Conservation (phyloP, 2,113 vertebrate species). For the Malurus cyaneus region DNA sequence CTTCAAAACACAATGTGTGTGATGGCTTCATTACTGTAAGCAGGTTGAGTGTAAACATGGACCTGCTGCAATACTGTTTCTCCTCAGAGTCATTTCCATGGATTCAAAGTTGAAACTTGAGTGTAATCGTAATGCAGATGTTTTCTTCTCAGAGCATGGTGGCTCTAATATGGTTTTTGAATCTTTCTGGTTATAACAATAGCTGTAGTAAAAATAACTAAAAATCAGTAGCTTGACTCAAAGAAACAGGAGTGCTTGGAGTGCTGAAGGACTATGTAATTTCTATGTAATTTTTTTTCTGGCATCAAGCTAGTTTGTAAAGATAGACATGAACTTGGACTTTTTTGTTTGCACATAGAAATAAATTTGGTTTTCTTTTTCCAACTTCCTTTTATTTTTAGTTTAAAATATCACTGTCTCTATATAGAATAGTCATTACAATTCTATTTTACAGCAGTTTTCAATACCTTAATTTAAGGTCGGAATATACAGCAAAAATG, state of each 20-base stretch:
- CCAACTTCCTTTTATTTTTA: not conserved
- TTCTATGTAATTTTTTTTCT: not conserved
- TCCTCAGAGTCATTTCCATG: not conserved
- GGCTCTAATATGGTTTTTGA: not conserved
- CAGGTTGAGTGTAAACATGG: not conserved
- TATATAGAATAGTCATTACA: not conserved
- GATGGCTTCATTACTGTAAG: not conserved
- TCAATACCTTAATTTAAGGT: not conserved
- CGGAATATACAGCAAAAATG: not conserved
- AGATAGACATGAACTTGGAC: not conserved
- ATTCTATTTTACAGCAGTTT: not conserved
- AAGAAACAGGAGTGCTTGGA: not conserved
- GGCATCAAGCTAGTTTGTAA: not conserved
- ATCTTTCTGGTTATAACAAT: not conserved
- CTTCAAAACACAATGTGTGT: not conserved
- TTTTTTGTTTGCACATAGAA: not conserved
- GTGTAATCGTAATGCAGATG: not conserved
- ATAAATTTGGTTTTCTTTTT: not conserved
- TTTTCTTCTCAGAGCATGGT: not conserved
- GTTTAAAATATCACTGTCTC: not conserved
- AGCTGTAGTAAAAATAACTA: not conserved
- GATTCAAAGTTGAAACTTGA: not conserved
- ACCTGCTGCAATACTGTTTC: not conserved
- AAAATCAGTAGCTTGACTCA: not conserved
- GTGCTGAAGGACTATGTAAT: not conserved